These are phyloP conservation scores for Callyntrura sp. DNA, from an alignment of 2,888 invertebrate genomes.

Conservation along the genomic window DNA sequence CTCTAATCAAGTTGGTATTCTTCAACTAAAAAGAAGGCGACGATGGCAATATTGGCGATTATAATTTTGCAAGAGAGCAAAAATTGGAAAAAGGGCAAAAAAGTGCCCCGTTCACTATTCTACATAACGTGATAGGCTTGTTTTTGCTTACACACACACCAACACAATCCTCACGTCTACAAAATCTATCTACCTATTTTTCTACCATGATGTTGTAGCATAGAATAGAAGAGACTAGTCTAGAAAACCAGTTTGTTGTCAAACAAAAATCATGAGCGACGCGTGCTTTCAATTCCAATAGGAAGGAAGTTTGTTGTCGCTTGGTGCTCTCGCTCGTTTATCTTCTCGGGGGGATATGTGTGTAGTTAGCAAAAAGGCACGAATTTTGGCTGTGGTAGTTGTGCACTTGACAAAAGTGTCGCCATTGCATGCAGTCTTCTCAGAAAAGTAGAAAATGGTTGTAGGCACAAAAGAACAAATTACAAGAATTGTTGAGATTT, in stretches of 20 bases:
- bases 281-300: conserved; percentile 75
- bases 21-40: background rate
- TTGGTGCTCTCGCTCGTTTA: conserved; percentile 4
- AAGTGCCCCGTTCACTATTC: conserved; percentile 60
- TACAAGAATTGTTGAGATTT: background rate
- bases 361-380: background rate
- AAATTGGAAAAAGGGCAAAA: conserved; percentile 52
- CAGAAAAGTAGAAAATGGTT: conserved; percentile 1
- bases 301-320: conserved; percentile 56
- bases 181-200: conserved; percentile 18
- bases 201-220: background rate
- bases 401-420: background rate
- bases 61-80: background rate
- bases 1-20: background rate
- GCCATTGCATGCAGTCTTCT: background rate
- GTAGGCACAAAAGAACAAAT: conserved; percentile 35
- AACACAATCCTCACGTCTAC: background rate
- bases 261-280: conserved; percentile 52
- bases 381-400: background rate
- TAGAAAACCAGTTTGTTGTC: conserved; percentile 35
- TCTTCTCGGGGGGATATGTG: background rate
- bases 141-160: conserved; percentile 1
- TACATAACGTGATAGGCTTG: background rate
- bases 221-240: conserved; percentile 19
- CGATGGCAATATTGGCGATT: conserved; percentile 1